Percentiles rank a stretch among this genome's conserved stretches.
Conservation (phyloP, 2,888 invertebrate genomes). For the Sesia bembeciformis region DNA sequence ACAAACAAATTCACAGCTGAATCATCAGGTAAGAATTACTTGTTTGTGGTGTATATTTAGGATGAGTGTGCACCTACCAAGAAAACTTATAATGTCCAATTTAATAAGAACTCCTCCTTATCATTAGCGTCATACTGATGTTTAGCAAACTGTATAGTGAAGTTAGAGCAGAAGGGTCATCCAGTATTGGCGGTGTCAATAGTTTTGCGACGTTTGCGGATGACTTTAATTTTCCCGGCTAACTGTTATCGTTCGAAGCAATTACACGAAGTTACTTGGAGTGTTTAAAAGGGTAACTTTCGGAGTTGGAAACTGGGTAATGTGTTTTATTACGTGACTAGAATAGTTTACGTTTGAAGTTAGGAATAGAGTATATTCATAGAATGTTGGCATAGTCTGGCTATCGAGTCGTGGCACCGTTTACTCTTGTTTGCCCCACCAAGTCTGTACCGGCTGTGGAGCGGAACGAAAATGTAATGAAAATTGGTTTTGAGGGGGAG, state of each 20-base stretch:
- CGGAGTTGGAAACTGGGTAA: constrained; percentile 1
- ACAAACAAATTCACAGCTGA: neutral
- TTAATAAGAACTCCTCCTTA: constrained; percentile 1
- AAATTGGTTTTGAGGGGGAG: too few relatives aligned
- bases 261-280: constrained; percentile 5
- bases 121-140: neutral
- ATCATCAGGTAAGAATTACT: constrained; percentile 29
- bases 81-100: constrained; percentile 6
- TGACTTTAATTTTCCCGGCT: constrained; percentile 28
- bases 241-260: constrained; percentile 9
- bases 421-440: too few relatives aligned
- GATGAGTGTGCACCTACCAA: constrained; percentile 23
- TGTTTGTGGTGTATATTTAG: constrained; percentile 46
- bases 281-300: constrained; percentile 7
- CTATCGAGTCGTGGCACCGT: too few relatives aligned
- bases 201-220: constrained; percentile 29
- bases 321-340: neutral
- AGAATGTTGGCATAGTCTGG: too few relatives aligned
- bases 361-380: too few relatives aligned
- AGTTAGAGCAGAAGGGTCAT: constrained; percentile 11
- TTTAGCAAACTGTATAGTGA: constrained; percentile 6
- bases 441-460: too few relatives aligned
- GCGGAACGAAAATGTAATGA: too few relatives aligned
- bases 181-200: constrained; percentile 19
- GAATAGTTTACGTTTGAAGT: neutral